Evolutionary conservation across 2,888 invertebrate genomes (phyloP), one percentile per base, ranked within the genome.

Genomic region (Scaeva pyrastri): DNA sequence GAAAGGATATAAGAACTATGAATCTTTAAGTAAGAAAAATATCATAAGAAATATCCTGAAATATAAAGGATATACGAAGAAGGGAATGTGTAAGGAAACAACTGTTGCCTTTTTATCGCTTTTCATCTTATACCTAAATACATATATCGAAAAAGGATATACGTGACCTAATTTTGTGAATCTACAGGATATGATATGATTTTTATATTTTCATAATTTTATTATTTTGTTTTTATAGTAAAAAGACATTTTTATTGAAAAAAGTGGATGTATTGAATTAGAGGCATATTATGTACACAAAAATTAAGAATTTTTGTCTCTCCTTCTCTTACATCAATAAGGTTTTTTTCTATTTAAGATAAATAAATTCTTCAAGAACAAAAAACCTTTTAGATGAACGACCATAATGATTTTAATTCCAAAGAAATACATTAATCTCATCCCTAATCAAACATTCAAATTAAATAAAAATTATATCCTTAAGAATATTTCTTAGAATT

Each of bases 61-160:
- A 60, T 11, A 60, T 11, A 60, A 62, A 43, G 58, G 58, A 21
- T 62, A 19, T 12, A 21, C 11, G 8, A 48, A 48, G 6, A 52
- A 26, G 23, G 1, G 12, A 12, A 43, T 14, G 4, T 14, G n/a
- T n/a, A 64, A 21, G 10, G 7, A 0, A n/a, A 64, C 62, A 45
- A 45, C 43, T 64, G 62, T 43, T 64, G 45, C 62, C 23, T 26
- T 64, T 45, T 64, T 43, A 11, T 43, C n/a, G 26, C 43, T 26
- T n/a, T n/a, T n/a, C n/a, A n/a, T n/a, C n/a, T n/a, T n/a, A 43
- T 26, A 26, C 26, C 7, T n/a, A n/a, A n/a, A 26, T 26, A 26
- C 4, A 26, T 4, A 7, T 26, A 52, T 52, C 3, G 14, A 41
- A 41, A 14, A 21, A 60, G 60, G 39, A 39, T 39, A 39, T 39